Conservation (phyloP, 2,888 invertebrate species). For the Ennomos erosarius region DNA sequence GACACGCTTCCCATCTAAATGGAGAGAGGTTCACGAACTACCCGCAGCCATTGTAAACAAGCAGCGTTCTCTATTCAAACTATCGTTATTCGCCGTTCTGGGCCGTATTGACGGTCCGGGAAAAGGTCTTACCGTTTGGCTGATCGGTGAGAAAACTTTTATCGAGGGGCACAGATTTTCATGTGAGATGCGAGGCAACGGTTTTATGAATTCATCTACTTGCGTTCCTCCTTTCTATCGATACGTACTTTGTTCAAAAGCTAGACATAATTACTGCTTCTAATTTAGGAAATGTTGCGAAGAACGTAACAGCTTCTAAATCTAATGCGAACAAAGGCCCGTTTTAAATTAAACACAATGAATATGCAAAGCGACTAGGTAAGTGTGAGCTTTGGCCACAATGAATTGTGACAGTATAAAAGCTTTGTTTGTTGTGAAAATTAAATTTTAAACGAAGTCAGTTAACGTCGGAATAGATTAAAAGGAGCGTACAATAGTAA, state of each 20-base stretch:
- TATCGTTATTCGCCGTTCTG: constrained; percentile 70
- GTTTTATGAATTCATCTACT: constrained; percentile 52
- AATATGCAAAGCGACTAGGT: constrained; percentile 59
- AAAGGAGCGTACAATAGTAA: constrained; percentile 49
- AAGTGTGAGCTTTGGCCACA: constrained; percentile 62
- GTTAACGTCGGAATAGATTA: constrained; percentile 55
- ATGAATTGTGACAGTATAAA: constrained; percentile 72
- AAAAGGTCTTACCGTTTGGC: constrained; percentile 65
- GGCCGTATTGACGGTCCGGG: constrained; percentile 68
- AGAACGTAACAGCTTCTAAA: constrained; percentile 35
- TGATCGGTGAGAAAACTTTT: constrained; percentile 59
- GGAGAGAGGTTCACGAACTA: constrained; percentile 79
- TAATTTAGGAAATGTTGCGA: constrained; percentile 26
- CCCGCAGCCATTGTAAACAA: constrained; percentile 82
- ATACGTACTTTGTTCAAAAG: constrained; percentile 1
- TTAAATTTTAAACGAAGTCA: constrained; percentile 63
- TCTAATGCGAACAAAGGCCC: constrained; percentile 45
- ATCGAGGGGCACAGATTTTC: constrained; percentile 60
- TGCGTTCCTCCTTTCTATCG: constrained; percentile 5
- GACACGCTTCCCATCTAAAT: constrained; percentile 78
- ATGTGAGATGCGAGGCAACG: constrained; percentile 49
- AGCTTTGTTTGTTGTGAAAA: constrained; percentile 70
- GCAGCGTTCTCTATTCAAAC: constrained; percentile 78
- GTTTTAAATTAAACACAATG: constrained; percentile 59
- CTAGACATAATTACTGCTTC: constrained; percentile 9